Base-by-base conservation (phyloP, 2,797 vertebrate species). In the Acipenser ruthenus region DNA sequence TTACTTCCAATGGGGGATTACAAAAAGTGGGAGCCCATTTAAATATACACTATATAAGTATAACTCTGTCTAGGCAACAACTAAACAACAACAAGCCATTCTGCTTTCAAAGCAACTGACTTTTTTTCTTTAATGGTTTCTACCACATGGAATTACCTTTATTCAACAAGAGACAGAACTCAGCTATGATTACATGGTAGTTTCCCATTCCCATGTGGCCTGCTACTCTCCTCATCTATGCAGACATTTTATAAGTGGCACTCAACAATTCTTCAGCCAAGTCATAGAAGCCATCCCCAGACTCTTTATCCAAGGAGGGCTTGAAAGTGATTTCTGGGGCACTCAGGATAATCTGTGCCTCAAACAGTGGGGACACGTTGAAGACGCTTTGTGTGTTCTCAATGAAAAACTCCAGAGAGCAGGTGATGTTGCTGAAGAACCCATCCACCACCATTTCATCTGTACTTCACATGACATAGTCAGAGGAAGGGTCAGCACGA, bases 361-460 rank as follows among this genome's bases (percentile, higher is more conserved):
- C 89, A 75, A 93, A 88, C 71, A 94, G 82, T 10, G 89, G 90
- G 59, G 78, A 74, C 50, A 85, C 81, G 61, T 82, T 88, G 8
- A 80, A 65, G n/a, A 73, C 74, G 7, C 74, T 73, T 13, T 90
- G 86, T 71, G 87, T 93, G 71, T 91, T 93, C 68, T 86, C 82
- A 63, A 86, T 69, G 63, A 94, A 91, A 73, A 90, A 93, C 66
- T 89, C 86, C 71, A 93, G 84, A 63, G 90, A 91, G 60, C 66
- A 70, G 71, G 77, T 73, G 69, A 93, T 84, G 60, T 84, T 80
- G 72, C 79, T 82, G 71, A 90, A 93, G 72, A 94, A 83, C 4
- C 90, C 93, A 72, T 92, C 85, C 1, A 89, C 84, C 53, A 93
- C 78, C 67, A 91, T 82, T 69, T 93, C 88, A 68, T 93, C 91